Base-by-base conservation (phyloP, 2,797 vertebrate genomes). In the Ptychobarbus kaznakovi region DNA sequence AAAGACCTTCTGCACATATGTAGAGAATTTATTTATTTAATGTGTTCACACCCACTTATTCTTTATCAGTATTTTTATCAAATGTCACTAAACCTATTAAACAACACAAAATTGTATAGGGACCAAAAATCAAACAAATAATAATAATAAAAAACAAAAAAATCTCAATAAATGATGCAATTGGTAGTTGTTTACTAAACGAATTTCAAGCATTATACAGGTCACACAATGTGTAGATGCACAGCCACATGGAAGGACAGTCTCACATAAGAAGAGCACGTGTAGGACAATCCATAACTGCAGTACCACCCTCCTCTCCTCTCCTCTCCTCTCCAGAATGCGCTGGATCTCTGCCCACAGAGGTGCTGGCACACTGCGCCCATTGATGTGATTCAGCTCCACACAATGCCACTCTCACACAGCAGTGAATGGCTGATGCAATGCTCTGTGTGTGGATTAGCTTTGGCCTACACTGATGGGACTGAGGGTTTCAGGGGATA, bases 341-440 rank as follows among this genome's bases (percentile, higher is more conserved):
- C 76, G n/a, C 82, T 84, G 88, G 82, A 82, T 38, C 73, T 56
- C 86, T 51, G 81, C 88, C 86, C 86, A 89, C 88, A 84, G 86
- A 89, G 88, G 88, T 88, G 63, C 77, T 75, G 70, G 75, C 85
- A 89, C 88, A 89, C 81, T 86, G 84, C 79, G 42, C 28, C 63
- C 81, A 89, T 88, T 89, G 85, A 90, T 82, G 86, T 87, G 73
- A 89, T 82, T 83, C 85, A 81, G 82, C 82, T 79, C 42, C 56
- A 74, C 78, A 81, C 89, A 90, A 90, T 86, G 73, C 76, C 83
- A 88, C 86, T 89, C 84, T 79, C 72, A 83, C 25, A 75, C 82
- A n/a, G 81, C 79, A 78, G 72, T 87, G 61, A 87, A 83, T 88
- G 84, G 77, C 83, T 82, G 56, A 61, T 75, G 80, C 69, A 80